Percentiles rank a stretch among this genome's conserved stretches.
These are phyloP conservation scores for Fregetta grallaria DNA, from an alignment of 2,113 vertebrate species.

Conservation along the genomic window DNA sequence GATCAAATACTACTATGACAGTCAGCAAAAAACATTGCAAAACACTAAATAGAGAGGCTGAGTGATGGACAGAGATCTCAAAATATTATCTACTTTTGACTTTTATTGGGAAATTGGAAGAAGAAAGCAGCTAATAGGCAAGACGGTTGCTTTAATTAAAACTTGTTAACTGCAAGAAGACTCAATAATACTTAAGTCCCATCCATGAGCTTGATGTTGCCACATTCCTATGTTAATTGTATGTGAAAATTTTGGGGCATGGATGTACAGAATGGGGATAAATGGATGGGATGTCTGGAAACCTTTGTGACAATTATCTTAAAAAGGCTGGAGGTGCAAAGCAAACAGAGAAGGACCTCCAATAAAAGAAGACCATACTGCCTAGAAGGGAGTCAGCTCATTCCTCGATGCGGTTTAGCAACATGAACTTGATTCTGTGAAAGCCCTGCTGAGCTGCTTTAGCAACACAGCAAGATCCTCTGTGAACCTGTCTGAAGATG, in stretches of 20 bases:
- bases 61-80: neutral
- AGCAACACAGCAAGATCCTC: neutral
- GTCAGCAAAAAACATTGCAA: neutral
- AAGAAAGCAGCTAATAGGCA: neutral
- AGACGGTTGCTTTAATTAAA: neutral
- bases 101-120: neutral
- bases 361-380: neutral
- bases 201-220: neutral
- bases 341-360: neutral
- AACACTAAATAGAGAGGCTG: neutral
- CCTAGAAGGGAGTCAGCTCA: neutral
- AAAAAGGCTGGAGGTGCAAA: neutral
- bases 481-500: neutral
- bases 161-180: neutral
- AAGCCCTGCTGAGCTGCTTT: neutral
- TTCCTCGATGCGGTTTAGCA: rapidly evolving
- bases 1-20: neutral
- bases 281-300: neutral
- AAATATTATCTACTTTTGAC: neutral
- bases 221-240: neutral
- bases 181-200: neutral
- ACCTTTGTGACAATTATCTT: neutral
- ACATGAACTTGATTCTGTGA: neutral
- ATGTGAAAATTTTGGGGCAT: rapidly evolving
- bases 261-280: neutral